A percentile compares a stretch with the other conserved stretches of the same genome.
Evolutionary conservation across 2,797 vertebrate species (phyloP).

Genomic region (Tamandua tetradactyla): DNA sequence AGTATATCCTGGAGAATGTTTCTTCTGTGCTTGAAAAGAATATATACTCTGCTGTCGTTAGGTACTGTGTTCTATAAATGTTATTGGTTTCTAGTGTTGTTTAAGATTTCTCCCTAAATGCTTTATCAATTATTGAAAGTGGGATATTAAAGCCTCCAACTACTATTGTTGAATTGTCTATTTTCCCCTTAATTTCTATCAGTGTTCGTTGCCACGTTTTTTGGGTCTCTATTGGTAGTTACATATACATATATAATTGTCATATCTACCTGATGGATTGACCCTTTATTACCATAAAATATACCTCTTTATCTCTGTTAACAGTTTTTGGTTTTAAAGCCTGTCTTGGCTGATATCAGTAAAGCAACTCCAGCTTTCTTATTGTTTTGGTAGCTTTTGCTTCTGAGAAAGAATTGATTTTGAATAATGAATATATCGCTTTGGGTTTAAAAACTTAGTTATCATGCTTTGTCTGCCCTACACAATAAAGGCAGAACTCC

Average conservation of each 20-base stretch:
- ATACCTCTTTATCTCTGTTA: background rate
- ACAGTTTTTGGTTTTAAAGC: conserved; percentile 11
- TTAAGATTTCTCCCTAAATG: too few species aligned
- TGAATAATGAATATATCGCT: background rate
- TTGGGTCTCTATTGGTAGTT: background rate
- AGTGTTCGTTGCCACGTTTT: background rate
- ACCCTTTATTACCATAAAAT: background rate
- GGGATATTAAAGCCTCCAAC: too few species aligned
- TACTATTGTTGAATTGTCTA: too few species aligned
- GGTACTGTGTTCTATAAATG: too few species aligned
- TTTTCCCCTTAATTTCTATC: too few species aligned
- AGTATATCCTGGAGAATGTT: too few species aligned
- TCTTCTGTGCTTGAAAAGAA: too few species aligned
- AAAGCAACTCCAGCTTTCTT: background rate
- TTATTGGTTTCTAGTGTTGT: too few species aligned
- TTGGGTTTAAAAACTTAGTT: background rate
- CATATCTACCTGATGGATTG: background rate
- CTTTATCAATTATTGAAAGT: too few species aligned
- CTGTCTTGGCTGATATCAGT: background rate
- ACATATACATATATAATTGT: background rate
- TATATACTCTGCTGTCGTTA: too few species aligned
- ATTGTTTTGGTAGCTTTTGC: background rate
- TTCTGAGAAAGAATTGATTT: background rate
- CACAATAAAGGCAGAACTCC: background rate
- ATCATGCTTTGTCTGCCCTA: background rate